phyloP scores from a whole-genome alignment of 2,113 vertebrate species.

The Callocephalon fimbriatum region DNA sequence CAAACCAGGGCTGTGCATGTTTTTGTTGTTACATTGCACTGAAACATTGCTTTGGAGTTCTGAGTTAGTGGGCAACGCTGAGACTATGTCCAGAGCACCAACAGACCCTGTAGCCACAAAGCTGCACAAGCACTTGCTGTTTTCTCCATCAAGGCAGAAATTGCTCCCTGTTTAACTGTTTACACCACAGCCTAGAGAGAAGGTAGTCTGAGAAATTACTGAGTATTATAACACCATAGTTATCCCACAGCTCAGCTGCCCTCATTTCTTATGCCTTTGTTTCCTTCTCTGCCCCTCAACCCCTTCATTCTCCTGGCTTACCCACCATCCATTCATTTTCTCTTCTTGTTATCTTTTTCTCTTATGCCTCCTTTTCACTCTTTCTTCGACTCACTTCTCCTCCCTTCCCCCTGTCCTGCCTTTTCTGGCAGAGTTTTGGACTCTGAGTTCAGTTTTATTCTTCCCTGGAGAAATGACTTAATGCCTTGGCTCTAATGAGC shows the following conservation, averaged over 20 bases:
- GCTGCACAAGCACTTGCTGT: conserved; percentile 21
- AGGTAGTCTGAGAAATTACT: background rate
- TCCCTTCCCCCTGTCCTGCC: conserved; percentile 13
- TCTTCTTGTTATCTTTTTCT: background rate
- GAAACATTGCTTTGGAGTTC: background rate
- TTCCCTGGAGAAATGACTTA: conserved; percentile 78
- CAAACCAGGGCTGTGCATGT: background rate
- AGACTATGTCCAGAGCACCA: background rate
- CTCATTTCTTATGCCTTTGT: background rate
- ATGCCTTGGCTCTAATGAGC: conserved; percentile 69
- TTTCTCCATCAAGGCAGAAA: conserved; percentile 58
- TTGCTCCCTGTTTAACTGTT: conserved; percentile 53
- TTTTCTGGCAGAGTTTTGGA: conserved; percentile 62
- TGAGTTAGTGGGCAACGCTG: background rate
- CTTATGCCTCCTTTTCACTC: background rate
- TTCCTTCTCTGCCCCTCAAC: background rate
- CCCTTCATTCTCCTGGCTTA: background rate
- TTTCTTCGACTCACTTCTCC: background rate
- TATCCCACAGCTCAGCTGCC: background rate
- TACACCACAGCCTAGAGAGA: conserved; percentile 15
- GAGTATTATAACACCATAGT: background rate
- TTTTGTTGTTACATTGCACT: background rate
- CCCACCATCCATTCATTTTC: background rate
- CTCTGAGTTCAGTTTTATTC: conserved; percentile 68
- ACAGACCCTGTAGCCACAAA: background rate